Conservation (phyloP, 2,113 vertebrate species). For the Clinocottus analis region DNA sequence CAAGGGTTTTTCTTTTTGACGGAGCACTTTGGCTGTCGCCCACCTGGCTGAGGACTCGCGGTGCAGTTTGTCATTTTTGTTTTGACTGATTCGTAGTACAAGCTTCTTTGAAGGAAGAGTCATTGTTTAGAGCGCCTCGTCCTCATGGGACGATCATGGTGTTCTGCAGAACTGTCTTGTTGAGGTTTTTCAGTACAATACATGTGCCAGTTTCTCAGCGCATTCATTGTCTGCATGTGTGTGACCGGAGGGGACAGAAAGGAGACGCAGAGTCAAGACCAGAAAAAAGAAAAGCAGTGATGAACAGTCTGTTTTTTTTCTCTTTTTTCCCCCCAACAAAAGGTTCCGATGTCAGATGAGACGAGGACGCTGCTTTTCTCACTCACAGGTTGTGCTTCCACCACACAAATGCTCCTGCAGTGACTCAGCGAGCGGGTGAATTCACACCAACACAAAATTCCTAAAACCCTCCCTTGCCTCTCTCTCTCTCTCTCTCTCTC, state of each 20-base stretch:
- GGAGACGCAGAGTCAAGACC: conserved; percentile 15
- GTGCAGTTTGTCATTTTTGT: conserved; percentile 41
- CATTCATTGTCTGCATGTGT: conserved; percentile 34
- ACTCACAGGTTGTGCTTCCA: conserved; percentile 28
- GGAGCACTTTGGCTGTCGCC: conserved; percentile 27
- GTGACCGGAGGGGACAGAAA: conserved; percentile 44
- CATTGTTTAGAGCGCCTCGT: conserved; percentile 17
- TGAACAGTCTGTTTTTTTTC: conserved; percentile 30
- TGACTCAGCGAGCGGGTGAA: conserved; percentile 64
- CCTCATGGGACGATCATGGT: conserved; percentile 37
- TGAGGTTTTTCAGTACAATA: conserved; percentile 29
- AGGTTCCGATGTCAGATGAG: conserved; percentile 65
- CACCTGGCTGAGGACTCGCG: background rate
- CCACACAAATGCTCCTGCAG: conserved; percentile 46
- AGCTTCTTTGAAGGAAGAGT: conserved; percentile 25
- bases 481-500: no score
- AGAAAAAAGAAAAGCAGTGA: conserved; percentile 36
- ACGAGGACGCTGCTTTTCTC: conserved; percentile 44
- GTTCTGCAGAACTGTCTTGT: conserved; percentile 31
- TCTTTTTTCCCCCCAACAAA: conserved; percentile 37
- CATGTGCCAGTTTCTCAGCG: conserved; percentile 44
- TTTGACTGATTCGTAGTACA: conserved; percentile 46
- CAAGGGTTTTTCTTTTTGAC: conserved; percentile 7
- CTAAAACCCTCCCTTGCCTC: conserved; percentile 39
- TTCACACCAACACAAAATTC: conserved; percentile 64